Conservation (phyloP, 2,888 invertebrate genomes). For the Zelleria hepariella region DNA sequence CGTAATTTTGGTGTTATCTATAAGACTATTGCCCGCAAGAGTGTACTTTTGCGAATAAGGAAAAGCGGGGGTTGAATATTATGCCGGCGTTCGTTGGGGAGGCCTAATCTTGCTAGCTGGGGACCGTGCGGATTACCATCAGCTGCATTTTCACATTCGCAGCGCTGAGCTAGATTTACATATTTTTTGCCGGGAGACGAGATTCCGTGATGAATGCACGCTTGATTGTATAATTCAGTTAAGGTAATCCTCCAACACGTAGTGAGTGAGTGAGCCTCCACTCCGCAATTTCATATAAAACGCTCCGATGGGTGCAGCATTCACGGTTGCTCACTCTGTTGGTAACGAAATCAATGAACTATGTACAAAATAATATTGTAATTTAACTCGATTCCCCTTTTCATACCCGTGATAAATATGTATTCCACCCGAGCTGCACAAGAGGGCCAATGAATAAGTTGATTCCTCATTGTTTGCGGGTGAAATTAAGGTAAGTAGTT, state of each 20-base stretch:
- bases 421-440: not conserved
- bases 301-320: constrained; percentile 40
- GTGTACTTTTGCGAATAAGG: not conserved
- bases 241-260: constrained; percentile 40
- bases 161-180: constrained; percentile 19
- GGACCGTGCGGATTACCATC: not conserved
- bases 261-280: constrained; percentile 28
- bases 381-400: not conserved
- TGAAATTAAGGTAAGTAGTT: not conserved
- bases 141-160: constrained; percentile 38
- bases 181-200: constrained; percentile 20
- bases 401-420: not conserved
- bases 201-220: constrained; percentile 32
- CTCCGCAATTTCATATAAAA: constrained; percentile 49
- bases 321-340: constrained; percentile 15
- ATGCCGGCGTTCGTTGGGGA: not conserved
- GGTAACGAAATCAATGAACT: constrained; percentile 15
- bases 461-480: not conserved
- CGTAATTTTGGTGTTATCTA: constrained; percentile 40
- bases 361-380: not conserved
- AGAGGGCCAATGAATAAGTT: not conserved
- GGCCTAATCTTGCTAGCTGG: not conserved
- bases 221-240: constrained; percentile 55
- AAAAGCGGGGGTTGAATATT: not conserved
- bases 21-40: constrained; percentile 17